Base-by-base conservation (phyloP, 23 tunicate genomes). In the Ascidia mentula region DNA sequence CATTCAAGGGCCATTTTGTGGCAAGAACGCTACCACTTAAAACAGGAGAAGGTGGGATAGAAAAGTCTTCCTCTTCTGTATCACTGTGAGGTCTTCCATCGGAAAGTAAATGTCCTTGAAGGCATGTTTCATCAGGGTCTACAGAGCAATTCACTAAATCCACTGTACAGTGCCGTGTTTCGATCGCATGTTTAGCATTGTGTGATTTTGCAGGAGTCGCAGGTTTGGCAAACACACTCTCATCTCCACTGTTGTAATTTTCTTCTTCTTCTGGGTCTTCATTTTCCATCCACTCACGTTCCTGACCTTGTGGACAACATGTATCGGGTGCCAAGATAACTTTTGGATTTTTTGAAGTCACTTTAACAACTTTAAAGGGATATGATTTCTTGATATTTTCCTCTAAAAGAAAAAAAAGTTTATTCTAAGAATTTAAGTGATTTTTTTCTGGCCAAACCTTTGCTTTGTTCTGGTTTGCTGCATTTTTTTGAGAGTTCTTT, bases 171-270 rank as follows among this genome's bases (percentile, higher is more conserved):
- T 53, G 65, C 2, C 28, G 22, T 28, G 24, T 53, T 26, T 28
- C 24, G 22, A 9, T 42, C 15, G 15, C 12, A 15, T 15, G 53
- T 42, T 53, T 26, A 20, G 65, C 12, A 20, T 6, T 9, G 28
- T 53, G 22, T 9, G 7, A 20, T 6, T 53, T 53, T 20, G 28
- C 65, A 53, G 65, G 65, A 9, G 65, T 28, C 1, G 13, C 13
- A 53, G 65, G 65, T 53, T 53, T 53, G 65, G 65, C 65, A 53
- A 53, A 53, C 65, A 26, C 65, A 53, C 24, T 28, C 22, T 53
- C 24, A 28, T 53, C 65, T 6, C 24, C 24, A 9, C 7, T 9
- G 7, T 53, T 53, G 22, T 26, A 53, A 53, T 26, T 53, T 6
- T 26, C 1, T 3, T 26, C 28, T 9, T 28, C 24, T 26, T 53